A percentile compares a stretch with the other conserved stretches of the same genome.
These are phyloP conservation scores for Drosophila yakuba DNA, from an alignment of 1,140 invertebrate species.

Conservation along the genomic window DNA sequence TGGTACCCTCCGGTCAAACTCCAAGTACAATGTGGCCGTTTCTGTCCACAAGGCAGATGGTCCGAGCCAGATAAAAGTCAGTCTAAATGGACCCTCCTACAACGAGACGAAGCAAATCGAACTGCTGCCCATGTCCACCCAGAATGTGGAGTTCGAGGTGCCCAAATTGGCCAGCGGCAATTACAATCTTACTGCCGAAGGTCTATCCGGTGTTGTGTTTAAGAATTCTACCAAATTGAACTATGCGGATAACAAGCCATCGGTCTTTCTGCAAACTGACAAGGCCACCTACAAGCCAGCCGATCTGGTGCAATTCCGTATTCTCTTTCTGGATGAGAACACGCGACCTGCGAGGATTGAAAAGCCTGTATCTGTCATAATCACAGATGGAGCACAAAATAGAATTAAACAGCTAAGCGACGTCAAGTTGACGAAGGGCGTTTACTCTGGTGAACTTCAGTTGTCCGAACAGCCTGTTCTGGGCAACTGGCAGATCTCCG, in stretches of 20 bases:
- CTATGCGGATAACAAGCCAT: slow-evolving; percentile 94
- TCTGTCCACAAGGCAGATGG: slow-evolving; percentile 87
- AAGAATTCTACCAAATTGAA: slow-evolving; percentile 89
- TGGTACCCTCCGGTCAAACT: slow-evolving; percentile 91
- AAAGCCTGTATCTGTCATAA: slow-evolving; percentile 48
- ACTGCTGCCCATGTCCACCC: slow-evolving; percentile 89
- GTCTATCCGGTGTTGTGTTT: slow-evolving; percentile 90
- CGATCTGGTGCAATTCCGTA: slow-evolving; percentile 93
- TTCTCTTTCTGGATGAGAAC: slow-evolving; percentile 91
- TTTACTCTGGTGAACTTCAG: slow-evolving; percentile 91
- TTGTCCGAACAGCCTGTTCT: slow-evolving; percentile 94
- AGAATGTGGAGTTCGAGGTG: slow-evolving; percentile 87
- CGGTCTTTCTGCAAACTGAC: slow-evolving; percentile 97
- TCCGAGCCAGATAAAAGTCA: slow-evolving; percentile 89
- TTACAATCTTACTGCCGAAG: slow-evolving; percentile 91
- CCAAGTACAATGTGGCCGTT: slow-evolving; percentile 92
- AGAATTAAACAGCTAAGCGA: slow-evolving; percentile 91
- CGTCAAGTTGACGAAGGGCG: slow-evolving; percentile 89
- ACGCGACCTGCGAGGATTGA: slow-evolving; percentile 87
- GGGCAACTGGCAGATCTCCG: slow-evolving; percentile 95
- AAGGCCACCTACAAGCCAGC: slow-evolving; percentile 97
- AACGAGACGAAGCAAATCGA: slow-evolving; percentile 89
- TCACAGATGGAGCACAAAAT: slow-evolving; percentile 69
- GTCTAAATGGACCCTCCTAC: slow-evolving; percentile 89
- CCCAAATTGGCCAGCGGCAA: slow-evolving; percentile 91